Conservation (phyloP, 2,888 invertebrate genomes). For the Tillus elongatus region DNA sequence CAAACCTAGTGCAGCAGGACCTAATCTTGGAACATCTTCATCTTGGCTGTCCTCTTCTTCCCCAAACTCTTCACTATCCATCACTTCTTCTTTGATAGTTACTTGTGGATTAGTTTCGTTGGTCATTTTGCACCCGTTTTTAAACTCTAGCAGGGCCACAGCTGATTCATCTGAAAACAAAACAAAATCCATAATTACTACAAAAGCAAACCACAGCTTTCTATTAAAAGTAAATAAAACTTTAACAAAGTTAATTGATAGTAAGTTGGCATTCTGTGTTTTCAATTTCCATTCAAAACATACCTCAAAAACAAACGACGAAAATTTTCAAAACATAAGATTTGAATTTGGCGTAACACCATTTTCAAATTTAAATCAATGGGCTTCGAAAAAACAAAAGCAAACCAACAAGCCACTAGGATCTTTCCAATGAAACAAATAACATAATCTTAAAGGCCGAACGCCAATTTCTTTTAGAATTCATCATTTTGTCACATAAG, state of each 20-base stretch:
- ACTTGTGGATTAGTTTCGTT: conserved; percentile 27
- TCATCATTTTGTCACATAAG: no score
- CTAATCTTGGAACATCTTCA: conserved; percentile 61
- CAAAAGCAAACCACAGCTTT: no score
- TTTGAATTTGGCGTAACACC: conserved; percentile 40
- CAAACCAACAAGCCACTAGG: no score
- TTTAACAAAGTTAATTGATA: not conserved
- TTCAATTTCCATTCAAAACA: not conserved
- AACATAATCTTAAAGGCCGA: no score
- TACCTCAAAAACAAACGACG: not conserved
- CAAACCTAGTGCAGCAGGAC: conserved; percentile 70
- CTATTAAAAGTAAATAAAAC: not conserved
- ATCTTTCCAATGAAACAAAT: no score
- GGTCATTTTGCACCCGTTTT: conserved; percentile 46
- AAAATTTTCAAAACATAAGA: conserved; percentile 10
- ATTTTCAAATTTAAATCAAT: conserved; percentile 40
- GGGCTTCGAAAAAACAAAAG: conserved; percentile 24
- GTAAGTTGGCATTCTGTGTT: not conserved
- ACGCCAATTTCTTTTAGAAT: no score
- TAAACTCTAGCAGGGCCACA: conserved; percentile 47
- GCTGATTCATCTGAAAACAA: conserved; percentile 46
- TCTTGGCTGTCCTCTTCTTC: conserved; percentile 47
- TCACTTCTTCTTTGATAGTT: conserved; percentile 48
- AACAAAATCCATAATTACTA: no score
- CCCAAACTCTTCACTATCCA: conserved; percentile 48